Evolutionary conservation across 2,888 invertebrate genomes (phyloP), one percentile per base, ranked within the genome.

Genomic region (Tribolium freemani): DNA sequence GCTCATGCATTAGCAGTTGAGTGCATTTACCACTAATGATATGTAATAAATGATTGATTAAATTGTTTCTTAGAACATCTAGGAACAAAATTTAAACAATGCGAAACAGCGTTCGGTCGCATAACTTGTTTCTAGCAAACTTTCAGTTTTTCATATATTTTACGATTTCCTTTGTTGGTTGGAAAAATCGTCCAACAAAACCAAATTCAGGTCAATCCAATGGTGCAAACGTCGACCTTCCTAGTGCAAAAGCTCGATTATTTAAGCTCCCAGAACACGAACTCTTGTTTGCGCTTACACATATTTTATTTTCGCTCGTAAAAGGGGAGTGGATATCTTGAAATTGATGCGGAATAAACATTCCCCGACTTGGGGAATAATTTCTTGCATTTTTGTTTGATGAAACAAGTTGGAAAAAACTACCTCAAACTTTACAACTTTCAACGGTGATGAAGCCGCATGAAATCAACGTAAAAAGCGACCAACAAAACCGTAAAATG

Each of bases 251-350:
- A 63, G 63, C 63, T 63, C 63, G 21, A 50, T 63, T 63, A 50
- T 63, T 63, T 63, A 63, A 63, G 50, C 50, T 63, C 38, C 6
- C 63, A 30, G 63, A 50, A 63, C 63, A 63, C 63, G 63, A 50
- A 51, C 48, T 45, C 48, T 30, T 60, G 60, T 60, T 60, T 60
- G 60, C 60, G 48, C 60, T 60, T 60, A 60, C 63, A 63, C 48
- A 38, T 63, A 63, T 63, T 63, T 63, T 63, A 63, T 63, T 63
- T 63, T 50, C 50, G 50, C 48, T 63, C 63, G 63, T 63, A 63
- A 63, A 63, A 31, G 10, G 60, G 48, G 60, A 60, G 60, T 60
- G 60, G 60, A 48, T 58, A 58, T 58, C 20, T 58, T 45, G 44
- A 58, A 58, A 58, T 58, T 58, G 58, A 58, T 58, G 58, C 58